Evolutionary conservation across 1,140 invertebrate species (phyloP), one percentile per base, ranked within the genome.

Genomic region (Battus philenor): DNA sequence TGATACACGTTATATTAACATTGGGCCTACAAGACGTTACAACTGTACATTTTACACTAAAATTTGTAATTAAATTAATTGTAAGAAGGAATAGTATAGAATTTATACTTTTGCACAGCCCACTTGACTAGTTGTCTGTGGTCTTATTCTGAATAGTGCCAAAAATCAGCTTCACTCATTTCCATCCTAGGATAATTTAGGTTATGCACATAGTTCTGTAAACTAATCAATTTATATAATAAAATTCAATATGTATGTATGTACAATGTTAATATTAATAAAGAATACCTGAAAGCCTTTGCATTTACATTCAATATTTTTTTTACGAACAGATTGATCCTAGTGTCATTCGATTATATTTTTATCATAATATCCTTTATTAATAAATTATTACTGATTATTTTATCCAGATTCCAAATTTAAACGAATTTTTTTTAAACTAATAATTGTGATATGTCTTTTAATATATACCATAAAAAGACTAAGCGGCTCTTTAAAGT

Each of bases 1-100:
- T 47, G 47, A 47, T 27, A 17, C 27, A 44, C 22, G 49, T 34
- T 32, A 55, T 45, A 24, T 43, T 20, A 4, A 9, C 34, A 27
- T 31, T 45, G 38, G 66, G 66, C 68, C 68, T 70, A 68, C 11
- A 15, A 39, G 24, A 20, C 44, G 36, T 33, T 20, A 30, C 9
- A 10, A 27, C 10, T 41, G 38, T 41, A 41, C 8, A 41, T 41
- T 41, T 29, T 27, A 41, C n/a, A 41, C 1, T 41, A 47, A 33
- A 44, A 26, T 36, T 16, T 43, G 45, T 43, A 36, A 17, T 51
- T 7, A 46, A 45, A 51, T 43, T 41, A 36, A 36, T 41, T 52
- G 44, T n/a, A 29, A 34, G n/a, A 18, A 18, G 4, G 8, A 24
- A 34, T 54, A 41, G 32, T 11, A 33, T 46, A 18, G 24, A 47